Conservation (phyloP, 1,140 invertebrate genomes). For the Drosophila biarmipes region DNA sequence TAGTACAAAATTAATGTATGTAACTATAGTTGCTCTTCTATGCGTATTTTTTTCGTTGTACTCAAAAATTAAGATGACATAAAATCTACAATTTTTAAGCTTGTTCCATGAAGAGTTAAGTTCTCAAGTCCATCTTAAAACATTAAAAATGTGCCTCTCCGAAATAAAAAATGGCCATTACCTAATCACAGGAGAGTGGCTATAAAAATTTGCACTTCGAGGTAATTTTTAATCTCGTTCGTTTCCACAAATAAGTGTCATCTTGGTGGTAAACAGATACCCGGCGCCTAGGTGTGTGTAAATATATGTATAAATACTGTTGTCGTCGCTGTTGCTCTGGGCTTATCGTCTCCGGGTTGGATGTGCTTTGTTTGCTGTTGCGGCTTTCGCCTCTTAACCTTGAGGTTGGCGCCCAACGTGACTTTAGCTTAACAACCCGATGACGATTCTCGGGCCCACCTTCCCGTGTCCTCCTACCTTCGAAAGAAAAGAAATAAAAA, state of each 20-base stretch:
- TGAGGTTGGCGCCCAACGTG: constrained; percentile 65
- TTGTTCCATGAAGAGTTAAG: too few relatives aligned
- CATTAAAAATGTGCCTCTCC: background rate
- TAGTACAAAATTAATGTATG: too few relatives aligned
- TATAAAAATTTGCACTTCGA: constrained; percentile 11
- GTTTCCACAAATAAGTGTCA: constrained; percentile 45
- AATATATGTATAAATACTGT: constrained; percentile 8
- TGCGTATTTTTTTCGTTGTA: too few relatives aligned
- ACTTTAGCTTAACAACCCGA: constrained; percentile 61
- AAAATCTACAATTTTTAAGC: too few relatives aligned
- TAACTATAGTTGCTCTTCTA: too few relatives aligned
- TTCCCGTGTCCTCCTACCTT: constrained; percentile 3
- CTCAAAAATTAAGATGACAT: too few relatives aligned
- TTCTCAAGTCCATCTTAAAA: background rate
- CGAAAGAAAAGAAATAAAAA: background rate
- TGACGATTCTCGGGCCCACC: background rate
- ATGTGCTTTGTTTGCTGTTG: constrained; percentile 32
- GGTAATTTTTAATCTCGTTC: constrained; percentile 35
- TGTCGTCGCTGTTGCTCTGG: constrained; percentile 11
- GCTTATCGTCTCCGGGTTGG: constrained; percentile 32
- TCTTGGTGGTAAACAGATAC: constrained; percentile 56
- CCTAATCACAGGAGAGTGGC: constrained; percentile 4
- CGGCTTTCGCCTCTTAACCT: constrained; percentile 65
- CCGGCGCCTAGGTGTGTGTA: background rate
- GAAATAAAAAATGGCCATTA: background rate